Base-by-base conservation (phyloP, 2,797 vertebrate species). In the Lepilemur septentrionalis region DNA sequence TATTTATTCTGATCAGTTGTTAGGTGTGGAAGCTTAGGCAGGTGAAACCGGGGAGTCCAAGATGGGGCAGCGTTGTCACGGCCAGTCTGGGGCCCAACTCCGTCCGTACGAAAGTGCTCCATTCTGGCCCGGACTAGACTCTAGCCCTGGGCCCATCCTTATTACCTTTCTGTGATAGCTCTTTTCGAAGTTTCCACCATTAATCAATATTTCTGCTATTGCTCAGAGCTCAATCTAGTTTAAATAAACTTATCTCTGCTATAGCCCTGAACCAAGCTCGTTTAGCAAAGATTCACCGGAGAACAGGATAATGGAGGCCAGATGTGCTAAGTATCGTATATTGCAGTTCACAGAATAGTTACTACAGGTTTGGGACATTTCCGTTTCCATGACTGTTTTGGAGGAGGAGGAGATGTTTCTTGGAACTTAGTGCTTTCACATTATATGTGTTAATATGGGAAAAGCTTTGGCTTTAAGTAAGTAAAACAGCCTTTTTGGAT, bases 51-150 rank as follows among this genome's bases (percentile, higher is more conserved):
- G 32, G 20, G 23, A 35, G 28, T 11, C 1, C 23, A 11, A 2
- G 41, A 14, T 13, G 12, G 23, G 20, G 7, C 23, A 72, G 2
- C 38, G 4, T 35, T 7, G 2, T 32, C 30, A 1, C 7, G 13
- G 1, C 52, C 46, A 4, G 2, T 48, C 20, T 11, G 22, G 80
- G 32, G 5, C 23, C 43, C n/a, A 50, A 0, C 28, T 50, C 67
- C 20, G 9, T 50, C 38, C 1, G 0, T 35, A 0, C 8, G n/a
- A 5, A 63, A 48, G 30, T 5, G 7, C 2, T 6, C 38, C 38
- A 0, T 55, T 61, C 38, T 32, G 70, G 13, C 28, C 23, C 57
- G 41, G 52, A 7, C 32, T 11, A 13, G 52, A 46, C 1, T 32
- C 73, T 10, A 57, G 13, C 15, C n/a, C 15, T 46, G 18, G 18